Conservation (phyloP, 2,888 invertebrate species). For the Norana najaformis region DNA sequence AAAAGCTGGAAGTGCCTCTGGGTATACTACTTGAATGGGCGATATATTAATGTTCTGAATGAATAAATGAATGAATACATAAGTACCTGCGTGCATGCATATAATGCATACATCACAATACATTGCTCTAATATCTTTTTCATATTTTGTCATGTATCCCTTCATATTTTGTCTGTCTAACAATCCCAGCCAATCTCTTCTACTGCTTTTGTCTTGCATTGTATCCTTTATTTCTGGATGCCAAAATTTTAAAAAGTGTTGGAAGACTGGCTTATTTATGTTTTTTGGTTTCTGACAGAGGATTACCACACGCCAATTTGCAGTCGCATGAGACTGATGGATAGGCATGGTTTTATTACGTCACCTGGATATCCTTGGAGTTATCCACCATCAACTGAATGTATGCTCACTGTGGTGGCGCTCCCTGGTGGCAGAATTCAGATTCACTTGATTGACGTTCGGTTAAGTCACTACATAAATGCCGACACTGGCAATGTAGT, state of each 20-base stretch:
- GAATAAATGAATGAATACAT: too few relatives aligned
- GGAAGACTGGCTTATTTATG: neutral
- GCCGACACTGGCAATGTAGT: slow-evolving; percentile 17
- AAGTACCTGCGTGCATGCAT: too few relatives aligned
- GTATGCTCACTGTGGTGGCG: slow-evolving; percentile 28
- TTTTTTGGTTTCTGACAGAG: neutral
- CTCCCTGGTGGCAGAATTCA: slow-evolving; percentile 29
- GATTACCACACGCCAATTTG: neutral
- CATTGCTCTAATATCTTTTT: neutral
- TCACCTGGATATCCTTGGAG: slow-evolving; percentile 39
- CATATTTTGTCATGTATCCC: neutral
- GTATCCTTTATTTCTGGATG: neutral
- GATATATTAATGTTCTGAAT: too few relatives aligned
- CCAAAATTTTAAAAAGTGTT: neutral
- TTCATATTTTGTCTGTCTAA: neutral
- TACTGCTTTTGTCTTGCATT: neutral
- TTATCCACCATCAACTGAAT: slow-evolving; percentile 33
- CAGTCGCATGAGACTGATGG: neutral
- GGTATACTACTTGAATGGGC: too few relatives aligned
- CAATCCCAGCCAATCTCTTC: neutral
- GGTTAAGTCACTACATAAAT: slow-evolving; percentile 35
- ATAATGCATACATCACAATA: neutral
- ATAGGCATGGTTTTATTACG: slow-evolving; percentile 32
- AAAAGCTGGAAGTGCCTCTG: too few relatives aligned
- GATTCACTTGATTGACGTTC: slow-evolving; percentile 37